Base-by-base conservation (phyloP, 2,888 invertebrate species). In the Amphimallon solstitiale region DNA sequence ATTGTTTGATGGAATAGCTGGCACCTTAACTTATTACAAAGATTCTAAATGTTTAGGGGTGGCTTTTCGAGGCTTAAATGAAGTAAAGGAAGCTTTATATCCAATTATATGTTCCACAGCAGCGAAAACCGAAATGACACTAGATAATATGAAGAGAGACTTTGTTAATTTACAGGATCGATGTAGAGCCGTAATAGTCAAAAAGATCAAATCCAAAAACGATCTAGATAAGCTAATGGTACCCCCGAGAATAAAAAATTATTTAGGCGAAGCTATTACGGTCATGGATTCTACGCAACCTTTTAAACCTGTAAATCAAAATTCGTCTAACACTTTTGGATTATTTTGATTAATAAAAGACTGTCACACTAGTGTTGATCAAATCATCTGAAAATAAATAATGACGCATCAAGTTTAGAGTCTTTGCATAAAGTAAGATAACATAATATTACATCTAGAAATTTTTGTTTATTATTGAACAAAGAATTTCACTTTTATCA, bases 91-190 rank as follows among this genome's bases (percentile, higher is more conserved):
- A 70, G 86, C 87, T 1, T 82, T 92, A 1, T 91, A 86, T 77
- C 91, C 92, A 0, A 86, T 90, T 64, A 85, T 91, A 7, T 88
- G 89, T 73, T 91, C 91, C 1, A 91, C 91, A 0, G 91, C 91
- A 0, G 90, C 90, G 14, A 90, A 90, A 81, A 91, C 91, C 1
- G 89, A 90, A 80, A 90, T 92, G 89, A 85, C 87, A 0, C 78
- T 92, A 14, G 85, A 85, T 29, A 80, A 82, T 23, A 86, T 87
- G 72, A 85, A 86, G 68, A 80, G 90, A 40, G 89, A 88, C 74
- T 90, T 89, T 76, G 85, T 87, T 0, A 89, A 85, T 77, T 83
- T 92, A 4, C 90, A 91, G 76, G 91, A 92, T 80, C 83, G 90
- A 38, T 89, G 89, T 77, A 82, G 89, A 17, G 87, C 87, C 0